Conservation (phyloP, 1,140 invertebrate genomes). For the Melitaea cinxia region DNA sequence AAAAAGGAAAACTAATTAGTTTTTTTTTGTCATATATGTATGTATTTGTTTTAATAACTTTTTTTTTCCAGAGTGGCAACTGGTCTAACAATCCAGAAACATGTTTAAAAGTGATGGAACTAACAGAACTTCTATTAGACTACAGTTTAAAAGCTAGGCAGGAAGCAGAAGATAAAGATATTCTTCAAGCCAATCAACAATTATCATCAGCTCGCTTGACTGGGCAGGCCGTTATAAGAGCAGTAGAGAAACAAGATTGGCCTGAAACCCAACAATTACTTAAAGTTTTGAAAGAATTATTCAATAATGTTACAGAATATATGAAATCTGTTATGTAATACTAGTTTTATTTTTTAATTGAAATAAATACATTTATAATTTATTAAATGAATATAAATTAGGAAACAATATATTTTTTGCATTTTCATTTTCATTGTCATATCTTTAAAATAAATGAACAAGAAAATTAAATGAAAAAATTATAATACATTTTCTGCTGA, state of each 20-base stretch:
- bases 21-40: too few species aligned
- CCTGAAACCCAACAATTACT: conserved; percentile 58
- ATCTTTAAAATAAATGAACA: too few species aligned
- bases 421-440: too few species aligned
- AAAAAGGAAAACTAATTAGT: neutral
- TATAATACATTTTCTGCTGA: too few species aligned
- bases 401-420: too few species aligned
- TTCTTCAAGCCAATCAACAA: conserved; percentile 81
- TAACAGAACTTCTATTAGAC: conserved; percentile 61
- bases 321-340: conserved; percentile 71
- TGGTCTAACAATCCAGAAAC: conserved; percentile 84
- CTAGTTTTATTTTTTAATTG: conserved; percentile 34
- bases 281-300: conserved; percentile 55
- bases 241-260: conserved; percentile 78
- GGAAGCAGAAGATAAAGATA: conserved; percentile 82
- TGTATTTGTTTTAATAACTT: too few species aligned
- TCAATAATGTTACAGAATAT: conserved; percentile 69
- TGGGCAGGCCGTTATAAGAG: conserved; percentile 81
- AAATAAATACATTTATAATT: too few species aligned
- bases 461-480: too few species aligned
- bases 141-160: conserved; percentile 63
- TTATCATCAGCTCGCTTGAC: conserved; percentile 84
- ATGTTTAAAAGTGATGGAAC: conserved; percentile 73
- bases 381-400: too few species aligned
- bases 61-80: conserved; percentile 71